phyloP scores from a whole-genome alignment of 2,113 vertebrate genomes.

The Leucosticte australis region DNA sequence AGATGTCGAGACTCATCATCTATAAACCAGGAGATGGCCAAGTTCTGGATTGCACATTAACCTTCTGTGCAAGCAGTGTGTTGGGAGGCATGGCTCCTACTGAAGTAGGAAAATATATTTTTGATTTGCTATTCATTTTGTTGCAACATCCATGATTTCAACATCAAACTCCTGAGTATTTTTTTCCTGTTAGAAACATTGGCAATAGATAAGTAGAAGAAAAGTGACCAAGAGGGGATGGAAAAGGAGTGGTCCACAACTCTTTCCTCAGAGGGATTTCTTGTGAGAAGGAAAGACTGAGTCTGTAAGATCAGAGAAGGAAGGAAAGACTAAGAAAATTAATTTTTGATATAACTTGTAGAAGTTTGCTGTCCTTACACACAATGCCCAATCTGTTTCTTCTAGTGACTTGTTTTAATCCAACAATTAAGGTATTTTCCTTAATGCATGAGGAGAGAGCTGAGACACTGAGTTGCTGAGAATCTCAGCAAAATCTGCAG shows the following conservation, averaged over 20 bases:
- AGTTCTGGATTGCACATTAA: not conserved
- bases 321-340: not conserved
- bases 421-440: not conserved
- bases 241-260: not conserved
- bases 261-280: not conserved
- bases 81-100: not conserved
- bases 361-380: not conserved
- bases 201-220: not conserved
- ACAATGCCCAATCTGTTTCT: not conserved
- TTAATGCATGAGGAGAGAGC: not conserved
- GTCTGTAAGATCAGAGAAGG: not conserved
- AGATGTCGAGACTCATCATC: not conserved
- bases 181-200: not conserved
- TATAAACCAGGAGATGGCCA: not conserved
- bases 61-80: not conserved
- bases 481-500: not conserved
- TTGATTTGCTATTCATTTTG: not conserved
- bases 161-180: slow-evolving; percentile 10
- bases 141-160: slow-evolving; percentile 26
- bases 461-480: not conserved
- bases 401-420: not conserved
- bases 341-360: not conserved
- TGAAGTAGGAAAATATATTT: not conserved
- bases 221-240: not conserved
- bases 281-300: not conserved